phyloP scores from a whole-genome alignment of 2,888 invertebrate genomes.

The Hoplodrina ambigua region DNA sequence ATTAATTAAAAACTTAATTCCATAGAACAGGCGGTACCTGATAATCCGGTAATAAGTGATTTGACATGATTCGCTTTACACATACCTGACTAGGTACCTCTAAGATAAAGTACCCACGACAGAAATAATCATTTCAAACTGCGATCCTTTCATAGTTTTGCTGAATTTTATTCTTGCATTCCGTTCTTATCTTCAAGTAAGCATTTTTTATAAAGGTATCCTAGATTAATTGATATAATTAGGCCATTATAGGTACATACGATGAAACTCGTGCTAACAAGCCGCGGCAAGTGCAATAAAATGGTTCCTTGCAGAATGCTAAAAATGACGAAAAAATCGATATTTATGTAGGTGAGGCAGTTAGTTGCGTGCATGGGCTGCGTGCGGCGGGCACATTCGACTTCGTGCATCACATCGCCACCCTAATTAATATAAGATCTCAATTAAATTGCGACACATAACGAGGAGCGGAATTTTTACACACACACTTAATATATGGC shows the following conservation, averaged over 20 bases:
- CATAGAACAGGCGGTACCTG: not conserved
- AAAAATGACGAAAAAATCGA: constrained; percentile 68
- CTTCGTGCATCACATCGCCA: constrained; percentile 83
- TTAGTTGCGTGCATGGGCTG: constrained; percentile 85
- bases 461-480: constrained; percentile 86
- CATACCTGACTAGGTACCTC: not conserved
- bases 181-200: constrained; percentile 43
- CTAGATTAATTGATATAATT: constrained; percentile 63
- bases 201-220: constrained; percentile 43
- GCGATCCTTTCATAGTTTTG: constrained; percentile 24
- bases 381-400: constrained; percentile 88
- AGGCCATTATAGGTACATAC: constrained; percentile 56
- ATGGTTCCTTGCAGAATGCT: constrained; percentile 60
- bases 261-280: constrained; percentile 63
- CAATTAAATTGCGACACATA: constrained; percentile 90
- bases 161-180: constrained; percentile 23
- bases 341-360: constrained; percentile 68
- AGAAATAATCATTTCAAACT: constrained; percentile 25
- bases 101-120: constrained; percentile 3
- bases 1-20: no score
- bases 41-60: not conserved
- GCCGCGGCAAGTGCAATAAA: constrained; percentile 53
- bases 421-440: constrained; percentile 91
- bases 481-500: constrained; percentile 80
- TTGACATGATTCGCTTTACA: not conserved